Percentiles rank a stretch among this genome's conserved stretches.
Conservation (phyloP, 2,113 vertebrate genomes). For the Rhea pennata region DNA sequence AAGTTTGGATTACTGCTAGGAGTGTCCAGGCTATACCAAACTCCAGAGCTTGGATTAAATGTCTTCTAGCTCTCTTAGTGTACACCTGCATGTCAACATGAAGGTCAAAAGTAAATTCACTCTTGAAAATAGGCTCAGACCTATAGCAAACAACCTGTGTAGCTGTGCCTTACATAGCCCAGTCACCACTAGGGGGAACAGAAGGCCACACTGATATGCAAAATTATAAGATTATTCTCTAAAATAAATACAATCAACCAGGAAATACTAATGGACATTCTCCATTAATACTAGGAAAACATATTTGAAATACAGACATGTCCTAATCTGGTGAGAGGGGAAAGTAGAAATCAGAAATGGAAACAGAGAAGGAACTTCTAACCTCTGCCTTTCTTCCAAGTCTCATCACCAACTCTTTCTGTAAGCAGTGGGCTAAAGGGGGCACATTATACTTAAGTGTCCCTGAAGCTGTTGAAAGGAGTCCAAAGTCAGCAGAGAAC, state of each 20-base stretch:
- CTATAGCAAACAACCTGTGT: not conserved
- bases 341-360: not conserved
- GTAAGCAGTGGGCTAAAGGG: not conserved
- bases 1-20: not conserved
- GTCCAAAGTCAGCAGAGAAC: not conserved
- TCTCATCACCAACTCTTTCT: not conserved
- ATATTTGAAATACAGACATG: not conserved
- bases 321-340: not conserved
- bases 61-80: not conserved
- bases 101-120: not conserved
- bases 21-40: not conserved
- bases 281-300: not conserved
- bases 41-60: not conserved
- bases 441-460: not conserved
- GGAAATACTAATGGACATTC: not conserved
- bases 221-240: not conserved
- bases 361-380: not conserved
- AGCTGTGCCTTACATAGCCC: not conserved
- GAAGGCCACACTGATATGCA: constrained; percentile 35
- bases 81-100: not conserved
- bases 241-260: not conserved
- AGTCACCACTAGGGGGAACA: constrained; percentile 66
- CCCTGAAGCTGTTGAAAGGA: not conserved
- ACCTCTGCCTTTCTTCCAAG: not conserved
- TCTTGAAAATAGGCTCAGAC: not conserved